Percentiles rank a stretch among this genome's conserved stretches.
Conservation (phyloP, 2,113 vertebrate species). For the Mirounga angustirostris region DNA sequence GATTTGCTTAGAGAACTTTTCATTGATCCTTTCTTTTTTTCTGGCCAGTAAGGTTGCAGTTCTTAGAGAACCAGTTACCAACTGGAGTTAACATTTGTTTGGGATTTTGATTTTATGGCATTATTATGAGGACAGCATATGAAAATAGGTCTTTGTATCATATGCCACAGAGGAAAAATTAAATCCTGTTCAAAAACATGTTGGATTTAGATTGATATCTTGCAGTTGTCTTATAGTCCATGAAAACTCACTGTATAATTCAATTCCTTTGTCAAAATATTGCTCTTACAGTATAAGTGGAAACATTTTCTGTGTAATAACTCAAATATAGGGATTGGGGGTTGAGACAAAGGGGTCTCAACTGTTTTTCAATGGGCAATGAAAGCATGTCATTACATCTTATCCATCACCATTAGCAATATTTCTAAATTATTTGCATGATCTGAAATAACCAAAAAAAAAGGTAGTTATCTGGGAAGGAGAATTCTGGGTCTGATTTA, state of each 20-base stretch:
- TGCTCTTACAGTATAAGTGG: not conserved
- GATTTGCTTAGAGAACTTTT: not conserved
- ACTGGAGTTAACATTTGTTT: not conserved
- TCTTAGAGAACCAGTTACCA: not conserved
- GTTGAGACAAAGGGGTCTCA: not conserved
- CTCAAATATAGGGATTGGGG: not conserved
- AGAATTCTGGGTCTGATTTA: conserved; percentile 28
- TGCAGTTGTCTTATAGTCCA: not conserved
- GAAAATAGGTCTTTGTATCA: not conserved
- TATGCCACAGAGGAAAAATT: not conserved
- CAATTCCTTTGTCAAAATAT: conserved; percentile 34
- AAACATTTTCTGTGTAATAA: not conserved
- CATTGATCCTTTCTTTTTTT: not conserved
- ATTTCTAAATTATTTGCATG: not conserved
- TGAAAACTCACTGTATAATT: not conserved
- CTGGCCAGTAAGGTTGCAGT: not conserved
- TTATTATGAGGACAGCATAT: not conserved
- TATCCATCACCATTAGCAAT: not conserved
- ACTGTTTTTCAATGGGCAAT: not conserved
- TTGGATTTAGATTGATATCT: not conserved
- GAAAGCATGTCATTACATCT: not conserved
- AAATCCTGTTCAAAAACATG: not conserved
- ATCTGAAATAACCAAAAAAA: not conserved
- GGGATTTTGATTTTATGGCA: not conserved
- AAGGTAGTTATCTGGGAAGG: not conserved